A percentile compares a stretch with the other conserved stretches of the same genome.
These are phyloP conservation scores for Chionomys nivalis DNA, from an alignment of 2,113 vertebrate species.

Conservation along the genomic window DNA sequence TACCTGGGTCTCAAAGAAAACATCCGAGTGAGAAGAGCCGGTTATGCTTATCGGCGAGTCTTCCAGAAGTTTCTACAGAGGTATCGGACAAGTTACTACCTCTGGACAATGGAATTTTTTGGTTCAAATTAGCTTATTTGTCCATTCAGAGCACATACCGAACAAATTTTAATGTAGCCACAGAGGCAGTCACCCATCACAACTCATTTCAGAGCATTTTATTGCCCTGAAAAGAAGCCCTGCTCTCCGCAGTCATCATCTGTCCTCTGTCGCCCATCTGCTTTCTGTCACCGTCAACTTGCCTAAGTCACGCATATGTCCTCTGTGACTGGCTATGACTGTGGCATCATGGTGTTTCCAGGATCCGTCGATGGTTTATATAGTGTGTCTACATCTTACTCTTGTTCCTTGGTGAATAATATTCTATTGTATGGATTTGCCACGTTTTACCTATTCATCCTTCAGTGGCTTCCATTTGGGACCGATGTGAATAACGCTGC, in stretches of 20 bases:
- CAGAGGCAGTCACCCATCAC: background rate
- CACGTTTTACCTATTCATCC: background rate
- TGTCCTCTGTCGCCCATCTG: background rate
- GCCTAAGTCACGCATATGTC: background rate
- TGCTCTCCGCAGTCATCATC: background rate
- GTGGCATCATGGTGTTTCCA: background rate
- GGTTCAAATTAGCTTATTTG: background rate
- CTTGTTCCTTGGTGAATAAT: background rate
- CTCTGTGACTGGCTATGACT: background rate
- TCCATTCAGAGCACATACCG: background rate
- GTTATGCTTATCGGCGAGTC: constrained; percentile 95
- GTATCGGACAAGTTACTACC: constrained; percentile 80
- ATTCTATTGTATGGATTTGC: rapidly evolving
- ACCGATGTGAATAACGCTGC: background rate
- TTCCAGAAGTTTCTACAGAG: constrained; percentile 98
- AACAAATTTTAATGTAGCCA: background rate
- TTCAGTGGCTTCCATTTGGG: background rate
- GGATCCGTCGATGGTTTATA: rapidly evolving
- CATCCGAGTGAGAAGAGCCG: constrained; percentile 96
- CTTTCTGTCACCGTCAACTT: background rate
- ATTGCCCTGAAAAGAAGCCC: background rate
- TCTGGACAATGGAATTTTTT: background rate
- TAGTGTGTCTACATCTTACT: rapidly evolving
- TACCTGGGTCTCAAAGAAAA: constrained; percentile 98
- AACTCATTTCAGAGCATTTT: background rate